Base-by-base conservation (phyloP, 2,797 vertebrate species). In the Crotalus adamanteus region DNA sequence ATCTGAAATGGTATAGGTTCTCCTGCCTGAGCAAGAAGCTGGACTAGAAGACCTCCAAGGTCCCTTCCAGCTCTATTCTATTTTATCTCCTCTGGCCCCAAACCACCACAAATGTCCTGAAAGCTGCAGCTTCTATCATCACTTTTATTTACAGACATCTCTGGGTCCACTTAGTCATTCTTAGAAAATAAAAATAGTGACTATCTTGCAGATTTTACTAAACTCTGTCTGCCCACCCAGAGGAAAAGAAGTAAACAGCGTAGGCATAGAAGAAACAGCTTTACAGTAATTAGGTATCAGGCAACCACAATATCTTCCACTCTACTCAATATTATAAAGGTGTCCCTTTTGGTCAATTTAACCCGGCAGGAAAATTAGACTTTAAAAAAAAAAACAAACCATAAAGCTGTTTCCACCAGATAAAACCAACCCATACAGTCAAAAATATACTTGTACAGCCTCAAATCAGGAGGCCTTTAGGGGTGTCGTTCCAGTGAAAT, bases 371-470 rank as follows among this genome's bases (percentile, higher is more conserved):
- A n/a, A 31, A 26, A 42, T 59, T 73, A 60, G 6, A 20, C 59
- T 42, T 87, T 55, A 3, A 31, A 53, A 26, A 53, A 26, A 63
- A 63, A 25, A n/a, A 5, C 2, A 65, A 31, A 6, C 25, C 20
- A 90, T 37, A 78, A 28, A 86, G 55, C 16, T 56, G 31, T 57
- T 86, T 90, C 60, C 60, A 65, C 2, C 13, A 3, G 61, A n/a
- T 4, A 11, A 61, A 90, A 78, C 88, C 88, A 92, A 65, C n/a
- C 85, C 51, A 3, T 31, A 37, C 73, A 9, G 7, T 22, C 26
- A 90, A 86, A 86, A 86, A 90, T 86, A 90, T 69, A 61, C 60
- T 55, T n/a, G 31, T 6, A 25, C n/a, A 92, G 57, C 78, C 88
- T 47, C 59, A 90, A 90, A 69, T 42, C n/a, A 37, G 88, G 37